A percentile compares a stretch with the other conserved stretches of the same genome.
Conservation (phyloP, 2,113 vertebrate genomes). For the Neopipo cinnamomea region DNA sequence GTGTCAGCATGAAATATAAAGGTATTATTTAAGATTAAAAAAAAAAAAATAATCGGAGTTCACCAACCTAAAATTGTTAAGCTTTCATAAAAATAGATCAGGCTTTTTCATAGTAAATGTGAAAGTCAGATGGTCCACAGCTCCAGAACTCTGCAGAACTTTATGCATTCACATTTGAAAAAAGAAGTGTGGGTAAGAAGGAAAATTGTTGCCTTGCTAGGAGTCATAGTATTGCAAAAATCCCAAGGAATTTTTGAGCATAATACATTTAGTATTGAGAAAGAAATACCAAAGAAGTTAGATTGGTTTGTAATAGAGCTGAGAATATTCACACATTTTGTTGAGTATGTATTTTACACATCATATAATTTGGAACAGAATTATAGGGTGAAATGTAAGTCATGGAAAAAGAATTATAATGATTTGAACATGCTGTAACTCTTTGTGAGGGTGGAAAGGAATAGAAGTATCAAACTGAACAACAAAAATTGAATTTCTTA, state of each 20-base stretch:
- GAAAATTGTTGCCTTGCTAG: conserved; percentile 29
- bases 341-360: conserved; percentile 37
- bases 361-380: conserved; percentile 46
- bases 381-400: conserved; percentile 22
- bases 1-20: neutral
- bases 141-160: neutral
- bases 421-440: neutral
- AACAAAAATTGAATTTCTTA: neutral
- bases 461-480: conserved; percentile 7
- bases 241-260: neutral
- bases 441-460: neutral
- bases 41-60: neutral
- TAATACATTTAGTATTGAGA: neutral
- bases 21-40: neutral
- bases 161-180: neutral
- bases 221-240: neutral
- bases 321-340: conserved; percentile 36
- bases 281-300: neutral
- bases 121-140: neutral
- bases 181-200: neutral
- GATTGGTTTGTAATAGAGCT: conserved; percentile 28
- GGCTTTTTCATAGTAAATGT: neutral
- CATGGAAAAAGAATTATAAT: neutral
- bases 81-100: neutral
- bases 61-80: neutral